Conservation (phyloP, 2,113 vertebrate species). For the Lampris megalopsis region DNA sequence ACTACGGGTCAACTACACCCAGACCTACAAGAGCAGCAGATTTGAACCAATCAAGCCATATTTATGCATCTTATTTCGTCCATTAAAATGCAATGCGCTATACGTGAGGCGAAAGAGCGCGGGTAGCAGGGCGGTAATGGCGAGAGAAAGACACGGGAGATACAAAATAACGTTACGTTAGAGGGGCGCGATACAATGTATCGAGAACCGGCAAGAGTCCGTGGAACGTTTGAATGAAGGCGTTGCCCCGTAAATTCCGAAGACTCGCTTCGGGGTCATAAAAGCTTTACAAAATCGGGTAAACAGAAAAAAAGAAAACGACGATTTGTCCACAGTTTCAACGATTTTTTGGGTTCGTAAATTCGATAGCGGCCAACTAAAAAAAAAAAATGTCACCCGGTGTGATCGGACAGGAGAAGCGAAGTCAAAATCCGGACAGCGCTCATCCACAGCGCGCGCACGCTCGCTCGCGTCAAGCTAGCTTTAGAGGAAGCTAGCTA, state of each 20-base stretch:
- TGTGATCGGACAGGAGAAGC: neutral
- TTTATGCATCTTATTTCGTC: no score
- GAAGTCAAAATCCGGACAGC: neutral
- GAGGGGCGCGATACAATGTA: no score
- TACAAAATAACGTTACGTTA: no score
- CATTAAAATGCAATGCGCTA: no score
- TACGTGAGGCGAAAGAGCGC: no score
- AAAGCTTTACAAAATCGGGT: neutral
- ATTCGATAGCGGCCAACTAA: neutral
- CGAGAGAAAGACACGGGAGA: no score
- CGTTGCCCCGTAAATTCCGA: conserved; percentile 70
- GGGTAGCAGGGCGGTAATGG: no score
- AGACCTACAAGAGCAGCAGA: conserved; percentile 33
- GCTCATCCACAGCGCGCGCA: conserved; percentile 43
- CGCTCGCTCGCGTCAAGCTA: conserved; percentile 48
- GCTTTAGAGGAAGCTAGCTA: conserved; percentile 59
- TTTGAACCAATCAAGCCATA: neutral
- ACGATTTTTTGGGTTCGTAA: neutral
- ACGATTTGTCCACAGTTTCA: neutral
- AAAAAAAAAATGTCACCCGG: conserved; percentile 11
- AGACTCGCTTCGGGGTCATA: neutral
- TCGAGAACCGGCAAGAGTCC: no score
- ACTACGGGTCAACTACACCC: neutral
- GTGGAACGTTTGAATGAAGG: conserved; percentile 62
- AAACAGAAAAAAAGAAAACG: neutral